phyloP scores from a whole-genome alignment of 64 coral and sea anemone species.

The Porites australiensis region DNA sequence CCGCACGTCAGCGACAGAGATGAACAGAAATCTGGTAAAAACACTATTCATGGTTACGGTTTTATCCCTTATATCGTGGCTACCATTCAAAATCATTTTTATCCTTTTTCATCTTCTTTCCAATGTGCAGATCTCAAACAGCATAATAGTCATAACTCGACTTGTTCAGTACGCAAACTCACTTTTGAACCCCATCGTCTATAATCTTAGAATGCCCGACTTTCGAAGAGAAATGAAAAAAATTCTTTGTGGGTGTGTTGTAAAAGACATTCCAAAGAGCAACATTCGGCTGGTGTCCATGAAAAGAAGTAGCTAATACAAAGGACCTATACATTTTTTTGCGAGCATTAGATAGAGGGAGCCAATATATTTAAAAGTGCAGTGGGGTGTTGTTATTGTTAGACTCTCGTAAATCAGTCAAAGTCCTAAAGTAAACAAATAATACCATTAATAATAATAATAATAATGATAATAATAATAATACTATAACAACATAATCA shows the following conservation, averaged over 20 bases:
- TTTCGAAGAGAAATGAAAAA: neutral
- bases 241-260: neutral
- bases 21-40: neutral
- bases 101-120: neutral
- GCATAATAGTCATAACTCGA: neutral
- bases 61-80: neutral
- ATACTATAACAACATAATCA: too few relatives aligned
- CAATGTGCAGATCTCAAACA: neutral
- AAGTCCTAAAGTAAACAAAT: too few relatives aligned
- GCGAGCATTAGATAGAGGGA: too few relatives aligned
- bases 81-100: neutral
- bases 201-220: neutral
- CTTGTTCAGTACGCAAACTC: conserved; percentile 4
- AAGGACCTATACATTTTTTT: too few relatives aligned
- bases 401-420: too few relatives aligned
- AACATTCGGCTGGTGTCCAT: neutral
- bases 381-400: too few relatives aligned
- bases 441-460: too few relatives aligned
- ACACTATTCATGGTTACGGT: neutral
- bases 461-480: too few relatives aligned
- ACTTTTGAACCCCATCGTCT: neutral
- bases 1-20: neutral
- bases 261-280: neutral
- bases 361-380: too few relatives aligned
- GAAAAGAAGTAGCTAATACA: neutral